phyloP scores from a whole-genome alignment of 2,888 invertebrate genomes.

The Caenorhabditis drosophilae region DNA sequence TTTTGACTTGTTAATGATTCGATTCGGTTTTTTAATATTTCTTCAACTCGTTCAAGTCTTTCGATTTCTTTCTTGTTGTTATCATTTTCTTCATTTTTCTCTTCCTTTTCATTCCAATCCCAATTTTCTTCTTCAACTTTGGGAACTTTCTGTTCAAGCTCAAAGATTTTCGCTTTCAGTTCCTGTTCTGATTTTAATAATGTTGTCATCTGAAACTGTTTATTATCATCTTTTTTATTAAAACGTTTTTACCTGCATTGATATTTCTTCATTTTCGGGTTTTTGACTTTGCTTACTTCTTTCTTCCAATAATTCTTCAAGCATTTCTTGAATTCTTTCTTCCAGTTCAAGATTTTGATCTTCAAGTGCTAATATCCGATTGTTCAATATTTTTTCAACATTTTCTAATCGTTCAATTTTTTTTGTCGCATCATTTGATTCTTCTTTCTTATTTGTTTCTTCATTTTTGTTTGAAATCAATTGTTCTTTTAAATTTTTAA shows the following conservation, averaged over 20 bases:
- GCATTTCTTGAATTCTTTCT: conserved; percentile 33
- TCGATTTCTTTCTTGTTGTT: conserved; percentile 8
- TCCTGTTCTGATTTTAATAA: not conserved
- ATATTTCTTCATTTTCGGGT: too few relatives aligned
- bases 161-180: conserved; percentile 5
- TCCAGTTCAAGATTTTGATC: conserved; percentile 39
- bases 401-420: conserved; percentile 14
- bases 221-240: not conserved
- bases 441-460: conserved; percentile 4
- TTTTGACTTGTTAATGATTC: conserved; percentile 11
- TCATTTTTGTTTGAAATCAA: conserved; percentile 8
- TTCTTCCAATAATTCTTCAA: conserved; percentile 23
- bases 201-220: not conserved
- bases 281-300: conserved; percentile 6
- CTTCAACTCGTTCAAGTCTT: conserved; percentile 12
- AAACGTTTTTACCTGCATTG: too few relatives aligned
- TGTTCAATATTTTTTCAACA: conserved; percentile 41
- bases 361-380: conserved; percentile 34
- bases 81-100: not conserved
- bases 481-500: conserved; percentile 1
- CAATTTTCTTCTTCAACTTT: not conserved
- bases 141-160: conserved; percentile 3
- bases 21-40: conserved; percentile 14
- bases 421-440: not conserved
- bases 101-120: conserved; percentile 9